These are phyloP conservation scores for Drosophila infuscata DNA, from an alignment of 2,888 invertebrate genomes.

Conservation along the genomic window DNA sequence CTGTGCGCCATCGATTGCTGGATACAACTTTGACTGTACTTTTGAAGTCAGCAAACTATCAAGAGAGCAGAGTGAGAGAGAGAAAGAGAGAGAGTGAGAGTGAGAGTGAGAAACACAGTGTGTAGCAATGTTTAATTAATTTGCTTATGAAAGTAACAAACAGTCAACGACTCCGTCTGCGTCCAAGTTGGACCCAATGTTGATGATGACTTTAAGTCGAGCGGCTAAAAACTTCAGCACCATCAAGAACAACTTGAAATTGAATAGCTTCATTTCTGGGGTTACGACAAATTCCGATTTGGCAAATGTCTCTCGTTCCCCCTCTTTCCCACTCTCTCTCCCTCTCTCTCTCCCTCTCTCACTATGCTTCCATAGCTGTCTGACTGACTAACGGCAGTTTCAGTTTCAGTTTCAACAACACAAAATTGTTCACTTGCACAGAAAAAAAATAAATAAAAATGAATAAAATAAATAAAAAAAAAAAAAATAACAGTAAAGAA, in stretches of 20 bases:
- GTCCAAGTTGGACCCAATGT: slow-evolving; percentile 27
- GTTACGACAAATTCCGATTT: slow-evolving; percentile 54
- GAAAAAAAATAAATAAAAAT: slow-evolving; percentile 10
- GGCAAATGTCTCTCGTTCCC: slow-evolving; percentile 14
- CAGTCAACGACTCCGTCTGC: slow-evolving; percentile 16
- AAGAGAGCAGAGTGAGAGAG: background rate
- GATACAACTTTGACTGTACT: slow-evolving; percentile 46
- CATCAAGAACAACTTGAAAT: slow-evolving; percentile 44
- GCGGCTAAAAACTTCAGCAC: slow-evolving; percentile 29
- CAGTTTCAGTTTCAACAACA: slow-evolving; percentile 74
- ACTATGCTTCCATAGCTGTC: background rate
- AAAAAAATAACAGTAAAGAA: slow-evolving; percentile 1
- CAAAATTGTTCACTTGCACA: slow-evolving; percentile 52
- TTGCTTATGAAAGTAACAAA: slow-evolving; percentile 75
- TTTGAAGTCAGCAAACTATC: slow-evolving; percentile 35
- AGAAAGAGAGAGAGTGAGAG: no score
- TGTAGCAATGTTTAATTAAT: slow-evolving; percentile 64
- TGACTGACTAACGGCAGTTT: slow-evolving; percentile 70
- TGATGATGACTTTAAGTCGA: slow-evolving; percentile 54
- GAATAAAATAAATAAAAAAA: slow-evolving; percentile 9
- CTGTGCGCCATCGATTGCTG: slow-evolving; percentile 8
- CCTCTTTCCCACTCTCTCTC: background rate
- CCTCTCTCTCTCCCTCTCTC: background rate
- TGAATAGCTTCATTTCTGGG: slow-evolving; percentile 44
- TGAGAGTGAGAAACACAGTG: slow-evolving; percentile 32